Evolutionary conservation across 1,140 invertebrate genomes (phyloP).

Genomic region (Drosophila murphyi): DNA sequence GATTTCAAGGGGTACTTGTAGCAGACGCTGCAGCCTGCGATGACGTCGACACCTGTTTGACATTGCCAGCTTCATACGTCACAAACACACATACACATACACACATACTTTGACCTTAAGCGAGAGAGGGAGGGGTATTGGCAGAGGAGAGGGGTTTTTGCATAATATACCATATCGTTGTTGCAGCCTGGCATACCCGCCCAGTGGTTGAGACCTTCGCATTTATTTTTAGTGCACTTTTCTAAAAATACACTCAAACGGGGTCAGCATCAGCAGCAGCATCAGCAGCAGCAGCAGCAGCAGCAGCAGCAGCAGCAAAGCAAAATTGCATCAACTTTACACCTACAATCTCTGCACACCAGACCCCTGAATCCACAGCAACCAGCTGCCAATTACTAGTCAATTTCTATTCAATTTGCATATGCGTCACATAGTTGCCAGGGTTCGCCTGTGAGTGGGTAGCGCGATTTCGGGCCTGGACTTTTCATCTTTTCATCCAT

Average conservation of each 20-base stretch:
- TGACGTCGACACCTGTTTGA: constrained; percentile 54
- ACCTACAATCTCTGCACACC: background rate
- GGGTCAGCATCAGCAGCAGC: constrained; percentile 59
- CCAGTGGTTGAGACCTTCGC: constrained; percentile 70
- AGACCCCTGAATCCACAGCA: background rate
- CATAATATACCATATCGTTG: background rate
- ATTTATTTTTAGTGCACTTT: constrained; percentile 77
- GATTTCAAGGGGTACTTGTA: background rate
- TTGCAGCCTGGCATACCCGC: constrained; percentile 13
- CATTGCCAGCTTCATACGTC: constrained; percentile 39
- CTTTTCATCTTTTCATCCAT: too few species aligned
- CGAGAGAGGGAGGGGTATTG: constrained; percentile 10
- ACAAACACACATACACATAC: constrained; percentile 10
- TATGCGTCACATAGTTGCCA: constrained; percentile 22
- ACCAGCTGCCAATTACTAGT: constrained; percentile 18
- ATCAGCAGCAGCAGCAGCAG: too few species aligned
- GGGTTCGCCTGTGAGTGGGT: constrained; percentile 1
- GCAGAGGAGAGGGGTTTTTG: background rate
- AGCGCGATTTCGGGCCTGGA: too few species aligned
- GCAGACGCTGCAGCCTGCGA: constrained; percentile 30
- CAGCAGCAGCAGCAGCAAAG: constrained; percentile 22
- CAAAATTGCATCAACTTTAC: constrained; percentile 16
- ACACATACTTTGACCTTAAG: constrained; percentile 74
- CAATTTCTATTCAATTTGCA: constrained; percentile 36
- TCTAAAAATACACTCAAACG: constrained; percentile 72